Evolutionary conservation across 2,113 vertebrate species (phyloP).

Genomic region (Zapus hudsonius): DNA sequence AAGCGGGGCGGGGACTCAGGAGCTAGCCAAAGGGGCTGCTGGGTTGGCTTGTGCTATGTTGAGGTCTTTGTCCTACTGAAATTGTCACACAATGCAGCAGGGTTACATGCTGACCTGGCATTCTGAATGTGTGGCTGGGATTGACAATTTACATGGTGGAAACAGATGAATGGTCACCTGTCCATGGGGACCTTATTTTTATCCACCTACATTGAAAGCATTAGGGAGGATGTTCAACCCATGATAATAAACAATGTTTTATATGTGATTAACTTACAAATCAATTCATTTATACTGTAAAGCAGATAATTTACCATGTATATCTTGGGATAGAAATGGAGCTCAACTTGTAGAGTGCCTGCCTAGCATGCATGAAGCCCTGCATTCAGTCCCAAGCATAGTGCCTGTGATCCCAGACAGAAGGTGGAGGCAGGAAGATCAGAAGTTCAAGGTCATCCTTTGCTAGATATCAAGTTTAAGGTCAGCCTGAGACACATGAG

Average conservation of each 20-base stretch:
- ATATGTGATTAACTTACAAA: background rate
- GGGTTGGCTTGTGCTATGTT: slow-evolving; percentile 72
- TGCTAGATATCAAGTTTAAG: background rate
- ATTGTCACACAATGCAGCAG: slow-evolving; percentile 74
- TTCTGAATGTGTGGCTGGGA: slow-evolving; percentile 33
- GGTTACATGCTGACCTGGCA: slow-evolving; percentile 67
- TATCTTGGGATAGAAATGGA: background rate
- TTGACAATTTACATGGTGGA: background rate
- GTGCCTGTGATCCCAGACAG: background rate
- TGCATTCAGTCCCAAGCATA: background rate
- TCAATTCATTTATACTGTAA: slow-evolving; percentile 23
- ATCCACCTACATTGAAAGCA: background rate
- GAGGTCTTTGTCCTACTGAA: slow-evolving; percentile 67
- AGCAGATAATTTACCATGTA: background rate
- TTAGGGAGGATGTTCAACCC: background rate
- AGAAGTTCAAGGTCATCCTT: background rate
- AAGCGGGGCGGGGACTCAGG: slow-evolving; percentile 39
- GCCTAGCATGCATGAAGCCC: background rate
- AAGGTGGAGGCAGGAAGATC: background rate
- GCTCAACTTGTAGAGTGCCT: background rate
- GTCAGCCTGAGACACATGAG: background rate
- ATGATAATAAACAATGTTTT: background rate
- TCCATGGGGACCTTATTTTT: background rate
- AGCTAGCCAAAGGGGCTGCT: slow-evolving; percentile 66
- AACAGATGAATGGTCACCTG: slow-evolving; percentile 10